Conservation (phyloP, 2,888 invertebrate genomes). For the Pheosia tremula region DNA sequence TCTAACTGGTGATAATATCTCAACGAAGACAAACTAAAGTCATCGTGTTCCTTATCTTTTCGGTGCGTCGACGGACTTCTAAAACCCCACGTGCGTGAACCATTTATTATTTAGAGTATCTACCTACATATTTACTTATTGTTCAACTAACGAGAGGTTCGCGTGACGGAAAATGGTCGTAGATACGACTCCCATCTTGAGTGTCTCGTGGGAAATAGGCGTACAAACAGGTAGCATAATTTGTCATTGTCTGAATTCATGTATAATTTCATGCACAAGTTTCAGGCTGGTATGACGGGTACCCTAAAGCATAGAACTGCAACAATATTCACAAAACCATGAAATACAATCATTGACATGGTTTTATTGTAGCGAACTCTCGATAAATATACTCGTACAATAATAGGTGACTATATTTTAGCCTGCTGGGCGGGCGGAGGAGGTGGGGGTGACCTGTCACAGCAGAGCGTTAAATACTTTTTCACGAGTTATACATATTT, state of each 20-base stretch:
- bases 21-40: neutral
- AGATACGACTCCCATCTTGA: slow-evolving; percentile 38
- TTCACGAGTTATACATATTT: slow-evolving; percentile 17
- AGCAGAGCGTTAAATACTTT: slow-evolving; percentile 13
- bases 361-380: neutral
- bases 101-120: slow-evolving; percentile 48
- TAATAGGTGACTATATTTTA: neutral
- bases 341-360: neutral
- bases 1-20: no score
- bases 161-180: slow-evolving; percentile 50
- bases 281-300: neutral
- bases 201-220: slow-evolving; percentile 32
- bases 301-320: neutral
- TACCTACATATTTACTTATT: slow-evolving; percentile 40
- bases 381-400: slow-evolving; percentile 3
- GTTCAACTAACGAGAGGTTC: slow-evolving; percentile 56
- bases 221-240: slow-evolving; percentile 2
- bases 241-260: neutral
- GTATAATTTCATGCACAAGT: neutral
- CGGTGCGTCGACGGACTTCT: neutral
- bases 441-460: slow-evolving; percentile 4
- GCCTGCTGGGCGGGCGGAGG: slow-evolving; percentile 4
- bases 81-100: slow-evolving; percentile 27
- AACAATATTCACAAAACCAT: neutral
- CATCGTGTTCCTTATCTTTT: neutral